phyloP scores from a whole-genome alignment of 2,888 invertebrate species.

The Platerodrilus igneus region DNA sequence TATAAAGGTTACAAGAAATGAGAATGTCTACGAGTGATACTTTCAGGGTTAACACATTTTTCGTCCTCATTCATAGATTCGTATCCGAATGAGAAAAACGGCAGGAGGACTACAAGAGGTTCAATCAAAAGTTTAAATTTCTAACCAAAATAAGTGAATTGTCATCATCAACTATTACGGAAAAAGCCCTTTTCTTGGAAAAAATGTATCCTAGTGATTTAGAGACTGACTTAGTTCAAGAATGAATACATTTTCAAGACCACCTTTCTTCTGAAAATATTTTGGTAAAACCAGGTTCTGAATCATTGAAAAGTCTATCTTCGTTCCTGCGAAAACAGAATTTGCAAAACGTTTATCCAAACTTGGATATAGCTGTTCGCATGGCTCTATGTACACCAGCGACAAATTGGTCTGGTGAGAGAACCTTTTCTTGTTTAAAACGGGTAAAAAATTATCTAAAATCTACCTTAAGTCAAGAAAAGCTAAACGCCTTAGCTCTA shows the following conservation, averaged over 20 bases:
- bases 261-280: constrained; percentile 18
- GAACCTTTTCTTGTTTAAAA: too few relatives aligned
- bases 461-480: too few relatives aligned
- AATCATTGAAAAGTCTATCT: constrained; percentile 14
- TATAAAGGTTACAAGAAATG: too few relatives aligned
- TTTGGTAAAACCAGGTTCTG: constrained; percentile 14
- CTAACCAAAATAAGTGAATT: constrained; percentile 28
- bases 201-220: constrained; percentile 23
- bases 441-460: too few relatives aligned
- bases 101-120: constrained; percentile 10
- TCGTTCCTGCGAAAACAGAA: constrained; percentile 28
- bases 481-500: too few relatives aligned
- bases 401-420: constrained; percentile 24
- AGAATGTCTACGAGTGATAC: too few relatives aligned
- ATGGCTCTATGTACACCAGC: constrained; percentile 20
- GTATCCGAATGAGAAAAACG: constrained; percentile 13
- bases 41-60: too few relatives aligned
- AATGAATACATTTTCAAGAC: constrained; percentile 25
- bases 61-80: constrained; percentile 9
- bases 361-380: constrained; percentile 26
- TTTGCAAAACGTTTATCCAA: constrained; percentile 29
- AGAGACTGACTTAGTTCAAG: constrained; percentile 23
- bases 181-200: constrained; percentile 46
- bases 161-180: constrained; percentile 38
- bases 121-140: constrained; percentile 16